Conservation (phyloP, 2,113 vertebrate genomes). For the Cinclus cinclus region DNA sequence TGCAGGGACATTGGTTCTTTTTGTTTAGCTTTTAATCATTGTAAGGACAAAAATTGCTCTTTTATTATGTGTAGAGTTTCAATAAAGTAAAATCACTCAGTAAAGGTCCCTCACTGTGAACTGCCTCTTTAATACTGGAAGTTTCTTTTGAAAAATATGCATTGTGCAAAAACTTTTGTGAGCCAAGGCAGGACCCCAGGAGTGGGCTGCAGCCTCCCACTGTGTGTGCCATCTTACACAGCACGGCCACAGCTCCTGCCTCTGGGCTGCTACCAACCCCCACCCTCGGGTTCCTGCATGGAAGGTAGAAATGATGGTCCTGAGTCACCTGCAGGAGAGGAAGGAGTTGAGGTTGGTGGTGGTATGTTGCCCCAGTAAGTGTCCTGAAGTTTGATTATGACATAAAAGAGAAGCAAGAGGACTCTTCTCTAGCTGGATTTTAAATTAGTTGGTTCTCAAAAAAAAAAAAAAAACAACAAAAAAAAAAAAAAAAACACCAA, state of each 20-base stretch:
- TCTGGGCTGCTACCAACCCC: rapidly evolving
- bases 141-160: neutral
- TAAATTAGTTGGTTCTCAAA: neutral
- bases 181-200: neutral
- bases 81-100: neutral
- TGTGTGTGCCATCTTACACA: neutral
- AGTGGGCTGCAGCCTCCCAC: neutral
- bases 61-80: neutral
- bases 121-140: neutral
- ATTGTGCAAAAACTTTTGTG: neutral
- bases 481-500: neutral
- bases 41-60: neutral
- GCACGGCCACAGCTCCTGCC: neutral
- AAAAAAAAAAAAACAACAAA: neutral
- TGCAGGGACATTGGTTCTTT: neutral
- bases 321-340: neutral
- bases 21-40: slow-evolving; percentile 3
- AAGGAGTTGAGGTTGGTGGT: neutral
- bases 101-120: neutral
- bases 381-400: neutral
- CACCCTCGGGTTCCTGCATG: neutral
- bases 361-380: neutral
- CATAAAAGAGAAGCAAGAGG: neutral
- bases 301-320: neutral
- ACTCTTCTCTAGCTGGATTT: neutral